These are phyloP conservation scores for Synergus japonicus DNA, from an alignment of 2,888 invertebrate genomes.

Conservation along the genomic window DNA sequence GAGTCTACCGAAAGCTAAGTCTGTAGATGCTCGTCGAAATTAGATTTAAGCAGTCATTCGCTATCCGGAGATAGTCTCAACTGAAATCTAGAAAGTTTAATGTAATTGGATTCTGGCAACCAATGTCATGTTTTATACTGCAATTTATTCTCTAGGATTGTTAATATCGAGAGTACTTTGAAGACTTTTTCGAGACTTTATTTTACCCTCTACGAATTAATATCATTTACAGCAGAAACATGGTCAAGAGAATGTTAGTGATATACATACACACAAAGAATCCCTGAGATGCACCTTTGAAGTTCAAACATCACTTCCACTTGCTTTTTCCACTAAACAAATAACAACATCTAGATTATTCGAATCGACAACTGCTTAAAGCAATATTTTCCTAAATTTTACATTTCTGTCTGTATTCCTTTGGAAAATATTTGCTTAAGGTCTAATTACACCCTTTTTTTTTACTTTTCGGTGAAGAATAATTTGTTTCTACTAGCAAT, in stretches of 20 bases:
- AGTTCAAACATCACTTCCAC: conserved; percentile 6
- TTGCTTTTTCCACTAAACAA: conserved; percentile 25
- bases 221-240: background rate
- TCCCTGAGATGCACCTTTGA: conserved; percentile 12
- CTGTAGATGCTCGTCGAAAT: no score
- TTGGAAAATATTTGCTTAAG: background rate
- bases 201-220: background rate
- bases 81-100: background rate
- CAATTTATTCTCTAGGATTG: background rate
- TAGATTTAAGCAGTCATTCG: no score
- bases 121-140: background rate
- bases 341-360: conserved; percentile 17
- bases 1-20: no score
- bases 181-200: background rate
- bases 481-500: no score
- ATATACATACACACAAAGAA: background rate
- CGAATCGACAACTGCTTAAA: conserved; percentile 7
- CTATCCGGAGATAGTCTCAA: background rate
- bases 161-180: background rate
- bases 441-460: background rate
- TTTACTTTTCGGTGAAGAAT: no score
- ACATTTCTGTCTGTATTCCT: conserved; percentile 11
- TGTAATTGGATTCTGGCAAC: background rate
- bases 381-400: conserved; percentile 26
- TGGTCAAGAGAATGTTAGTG: background rate